Percentiles rank a stretch among this genome's conserved stretches.
Evolutionary conservation across 2,113 vertebrate genomes (phyloP).

Genomic region (Mirounga angustirostris): DNA sequence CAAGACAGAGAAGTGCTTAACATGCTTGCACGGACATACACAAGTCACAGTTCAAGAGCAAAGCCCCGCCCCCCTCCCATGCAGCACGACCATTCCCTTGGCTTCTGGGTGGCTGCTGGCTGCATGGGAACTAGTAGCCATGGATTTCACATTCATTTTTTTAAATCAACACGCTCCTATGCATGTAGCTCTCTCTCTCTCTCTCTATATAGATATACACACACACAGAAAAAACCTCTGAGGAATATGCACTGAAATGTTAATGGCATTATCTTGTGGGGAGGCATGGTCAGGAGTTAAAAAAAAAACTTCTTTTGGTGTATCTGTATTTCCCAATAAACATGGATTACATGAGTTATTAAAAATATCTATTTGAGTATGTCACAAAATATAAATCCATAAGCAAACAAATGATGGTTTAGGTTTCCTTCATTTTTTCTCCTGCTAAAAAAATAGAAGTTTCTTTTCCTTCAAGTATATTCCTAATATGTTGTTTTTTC

Average conservation of each 20-base stretch:
- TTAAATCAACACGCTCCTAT: background rate
- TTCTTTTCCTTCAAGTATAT: background rate
- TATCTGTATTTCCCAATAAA: constrained; percentile 54
- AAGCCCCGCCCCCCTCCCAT: constrained; percentile 50
- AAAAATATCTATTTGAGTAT: constrained; percentile 45
- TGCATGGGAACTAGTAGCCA: background rate
- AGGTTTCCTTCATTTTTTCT: background rate
- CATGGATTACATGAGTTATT: background rate
- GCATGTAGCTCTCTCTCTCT: background rate
- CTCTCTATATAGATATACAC: background rate
- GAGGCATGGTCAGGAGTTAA: constrained; percentile 1
- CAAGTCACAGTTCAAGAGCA: constrained; percentile 56
- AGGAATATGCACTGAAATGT: background rate
- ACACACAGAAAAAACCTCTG: background rate
- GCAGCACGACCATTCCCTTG: background rate
- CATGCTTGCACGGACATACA: constrained; percentile 82
- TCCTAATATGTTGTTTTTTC: constrained; percentile 24
- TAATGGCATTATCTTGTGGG: constrained; percentile 16
- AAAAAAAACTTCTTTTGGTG: constrained; percentile 31
- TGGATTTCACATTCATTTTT: background rate
- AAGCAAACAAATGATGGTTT: constrained; percentile 14
- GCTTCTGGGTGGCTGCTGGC: background rate
- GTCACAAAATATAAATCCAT: constrained; percentile 23
- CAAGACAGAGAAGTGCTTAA: constrained; percentile 91
- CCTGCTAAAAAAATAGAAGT: background rate